These are phyloP conservation scores for Lithophane leautieri DNA, from an alignment of 2,888 invertebrate genomes.

Conservation along the genomic window DNA sequence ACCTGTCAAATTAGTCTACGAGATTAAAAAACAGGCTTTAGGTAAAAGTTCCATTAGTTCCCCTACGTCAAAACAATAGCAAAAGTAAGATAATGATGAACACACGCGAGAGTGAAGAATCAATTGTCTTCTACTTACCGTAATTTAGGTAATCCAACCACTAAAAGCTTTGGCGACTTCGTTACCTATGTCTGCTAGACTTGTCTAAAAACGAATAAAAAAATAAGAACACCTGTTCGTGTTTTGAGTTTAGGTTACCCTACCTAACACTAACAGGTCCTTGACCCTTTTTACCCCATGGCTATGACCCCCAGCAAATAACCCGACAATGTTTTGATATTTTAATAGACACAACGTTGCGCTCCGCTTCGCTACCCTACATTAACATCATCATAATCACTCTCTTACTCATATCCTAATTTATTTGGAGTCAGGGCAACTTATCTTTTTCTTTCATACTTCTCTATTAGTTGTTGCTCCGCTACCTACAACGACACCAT, in stretches of 20 bases:
- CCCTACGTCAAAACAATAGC: not conserved
- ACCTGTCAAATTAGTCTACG: too few species aligned
- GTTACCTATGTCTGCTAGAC: not conserved
- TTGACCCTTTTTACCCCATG: not conserved
- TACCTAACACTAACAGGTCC: not conserved
- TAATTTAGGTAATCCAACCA: not conserved
- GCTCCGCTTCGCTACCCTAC: not conserved
- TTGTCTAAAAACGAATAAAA: too few species aligned
- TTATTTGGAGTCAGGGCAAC: not conserved
- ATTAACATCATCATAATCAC: not conserved
- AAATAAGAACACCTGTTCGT: too few species aligned
- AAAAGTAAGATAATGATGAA: not conserved
- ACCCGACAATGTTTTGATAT: too few species aligned
- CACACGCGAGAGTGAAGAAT: too few species aligned
- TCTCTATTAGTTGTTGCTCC: not conserved
- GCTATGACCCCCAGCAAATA: too few species aligned
- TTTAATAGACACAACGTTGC: not conserved
- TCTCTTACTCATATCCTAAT: not conserved
- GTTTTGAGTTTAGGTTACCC: too few species aligned
- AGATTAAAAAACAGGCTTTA: too few species aligned
- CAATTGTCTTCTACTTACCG: not conserved
- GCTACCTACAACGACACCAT: not conserved
- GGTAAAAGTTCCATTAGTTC: not conserved
- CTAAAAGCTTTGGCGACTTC: not conserved
- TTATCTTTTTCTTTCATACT: not conserved